Percentiles rank a stretch among this genome's conserved stretches.
Evolutionary conservation across 2,888 invertebrate species (phyloP).

Genomic region (Lydus trimaculatus): DNA sequence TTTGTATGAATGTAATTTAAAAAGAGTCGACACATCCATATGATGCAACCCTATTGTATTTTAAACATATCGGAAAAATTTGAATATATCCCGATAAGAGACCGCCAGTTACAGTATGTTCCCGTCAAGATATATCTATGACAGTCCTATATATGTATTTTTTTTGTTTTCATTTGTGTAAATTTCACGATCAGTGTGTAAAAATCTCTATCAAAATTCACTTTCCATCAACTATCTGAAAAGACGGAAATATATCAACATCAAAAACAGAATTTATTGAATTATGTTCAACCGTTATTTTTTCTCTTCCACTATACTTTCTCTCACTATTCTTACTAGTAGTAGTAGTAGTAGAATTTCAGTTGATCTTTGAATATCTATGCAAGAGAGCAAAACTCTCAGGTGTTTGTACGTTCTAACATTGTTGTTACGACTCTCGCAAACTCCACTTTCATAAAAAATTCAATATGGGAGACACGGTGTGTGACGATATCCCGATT

Average conservation of each 20-base stretch:
- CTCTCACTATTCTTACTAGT: neutral
- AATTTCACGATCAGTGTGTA: neutral
- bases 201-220: constrained; percentile 26
- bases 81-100: neutral
- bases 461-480: constrained; percentile 40
- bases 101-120: neutral
- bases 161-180: neutral
- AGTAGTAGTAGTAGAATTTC: neutral
- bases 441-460: constrained; percentile 42
- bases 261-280: constrained; percentile 24
- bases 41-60: neutral
- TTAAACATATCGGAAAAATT: constrained; percentile 1
- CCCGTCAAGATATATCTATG: neutral
- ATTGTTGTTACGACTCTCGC: constrained; percentile 34
- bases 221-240: constrained; percentile 15
- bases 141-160: too few species aligned
- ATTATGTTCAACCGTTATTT: constrained; percentile 13
- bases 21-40: neutral
- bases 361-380: constrained; percentile 22
- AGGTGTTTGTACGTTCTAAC: constrained; percentile 42
- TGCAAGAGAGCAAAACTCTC: constrained; percentile 38
- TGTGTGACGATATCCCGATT: constrained; percentile 34
- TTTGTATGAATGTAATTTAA: neutral
- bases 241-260: constrained; percentile 13
- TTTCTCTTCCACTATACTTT: neutral